These are phyloP conservation scores for Zosterops hypoxanthus DNA, from an alignment of 2,113 vertebrate species.

Conservation along the genomic window DNA sequence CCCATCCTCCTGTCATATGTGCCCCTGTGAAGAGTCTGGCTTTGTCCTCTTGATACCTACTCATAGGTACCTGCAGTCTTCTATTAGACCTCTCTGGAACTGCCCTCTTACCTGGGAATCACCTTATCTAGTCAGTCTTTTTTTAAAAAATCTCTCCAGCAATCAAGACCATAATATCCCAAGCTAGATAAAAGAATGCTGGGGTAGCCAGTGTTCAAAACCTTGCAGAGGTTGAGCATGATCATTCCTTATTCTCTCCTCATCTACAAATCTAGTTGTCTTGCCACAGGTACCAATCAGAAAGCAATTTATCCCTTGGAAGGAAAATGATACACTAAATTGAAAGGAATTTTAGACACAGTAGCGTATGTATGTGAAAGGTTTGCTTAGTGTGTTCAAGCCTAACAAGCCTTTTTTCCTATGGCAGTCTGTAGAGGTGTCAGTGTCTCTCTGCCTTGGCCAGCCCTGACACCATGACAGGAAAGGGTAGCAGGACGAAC, in stretches of 20 bases:
- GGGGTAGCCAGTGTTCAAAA: background rate
- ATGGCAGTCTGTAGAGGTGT: background rate
- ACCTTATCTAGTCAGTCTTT: background rate
- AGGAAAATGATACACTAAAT: background rate
- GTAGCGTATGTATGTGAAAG: background rate
- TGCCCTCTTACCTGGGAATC: background rate
- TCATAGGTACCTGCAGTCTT: background rate
- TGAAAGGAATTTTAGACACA: background rate
- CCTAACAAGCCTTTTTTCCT: background rate
- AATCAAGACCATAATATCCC: background rate
- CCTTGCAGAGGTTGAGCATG: background rate
- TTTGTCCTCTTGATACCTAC: background rate
- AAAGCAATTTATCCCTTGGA: background rate
- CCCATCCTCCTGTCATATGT: background rate
- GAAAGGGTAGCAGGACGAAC: no score
- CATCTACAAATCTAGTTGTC: background rate
- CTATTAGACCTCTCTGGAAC: background rate
- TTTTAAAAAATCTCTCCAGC: background rate
- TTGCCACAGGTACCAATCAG: background rate
- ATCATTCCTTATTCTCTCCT: background rate
- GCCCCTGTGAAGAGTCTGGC: background rate
- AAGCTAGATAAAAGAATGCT: background rate
- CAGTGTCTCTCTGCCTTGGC: no score
- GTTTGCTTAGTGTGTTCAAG: background rate
- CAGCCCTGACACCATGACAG: no score